Evolutionary conservation across 2,797 vertebrate genomes (phyloP), one percentile per base, ranked within the genome.

Genomic region (Alfaro cultratus): DNA sequence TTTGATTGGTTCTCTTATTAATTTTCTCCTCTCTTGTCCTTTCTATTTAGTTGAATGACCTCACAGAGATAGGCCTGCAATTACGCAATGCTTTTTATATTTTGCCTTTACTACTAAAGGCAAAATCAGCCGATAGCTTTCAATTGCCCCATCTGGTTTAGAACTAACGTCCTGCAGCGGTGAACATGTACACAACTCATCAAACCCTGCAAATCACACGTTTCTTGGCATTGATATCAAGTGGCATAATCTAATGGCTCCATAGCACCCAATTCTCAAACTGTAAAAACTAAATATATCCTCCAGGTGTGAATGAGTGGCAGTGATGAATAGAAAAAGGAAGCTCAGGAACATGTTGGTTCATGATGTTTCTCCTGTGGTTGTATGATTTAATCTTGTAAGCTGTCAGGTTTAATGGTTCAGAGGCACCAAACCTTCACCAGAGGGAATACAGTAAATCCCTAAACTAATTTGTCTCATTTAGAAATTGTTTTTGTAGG

Each of bases 401-500:
- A 88, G 74, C 81, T 87, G 85, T 87, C 90, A 89, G 72, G 85
- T 84, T 84, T 85, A 86, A 85, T 83, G 7, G 64, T 60, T 51
- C 73, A 1, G 47, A 12, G 26, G 62, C 16, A 72, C 1, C 39
- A 36, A 80, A 81, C 85, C n/a, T n/a, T 39, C 75, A 85, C 80
- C 75, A 3, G 73, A 0, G 46, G 87, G 86, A 72, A 86, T 64
- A 41, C 3, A 76, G 5, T 57, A 57, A 83, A 87, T 83, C 26
- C 16, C 5, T 16, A 26, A 9, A 31, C 72, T 55, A 83, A 62
- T 77, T 67, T 55, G 47, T 73, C 49, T 82, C 5, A 72, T 77
- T 47, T 11, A 36, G 45, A 83, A 84, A 87, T n/a, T 88, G 87
- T 88, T 80, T 75, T 6, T 72, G 80, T 82, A 85, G 0, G 86